A percentile compares a stretch with the other conserved stretches of the same genome.
phyloP scores from a whole-genome alignment of 2,888 invertebrate genomes.

The Ormyrus thymus region DNA sequence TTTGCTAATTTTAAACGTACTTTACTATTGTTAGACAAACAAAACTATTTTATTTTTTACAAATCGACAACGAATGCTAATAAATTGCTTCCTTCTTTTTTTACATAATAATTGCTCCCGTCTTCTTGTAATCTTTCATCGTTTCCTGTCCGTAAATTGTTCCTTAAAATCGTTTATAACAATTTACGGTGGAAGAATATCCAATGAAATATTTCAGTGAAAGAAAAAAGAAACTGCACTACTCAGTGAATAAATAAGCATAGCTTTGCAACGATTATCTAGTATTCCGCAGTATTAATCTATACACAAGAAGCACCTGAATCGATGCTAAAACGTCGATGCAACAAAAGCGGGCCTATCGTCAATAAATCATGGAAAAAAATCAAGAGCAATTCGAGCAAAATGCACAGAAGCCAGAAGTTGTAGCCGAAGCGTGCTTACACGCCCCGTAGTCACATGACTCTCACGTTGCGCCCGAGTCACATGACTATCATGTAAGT shows the following conservation, averaged over 20 bases:
- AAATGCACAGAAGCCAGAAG: neutral
- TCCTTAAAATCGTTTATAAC: neutral
- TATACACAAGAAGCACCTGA: no score
- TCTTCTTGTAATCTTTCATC: constrained; percentile 14
- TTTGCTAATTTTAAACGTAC: no score
- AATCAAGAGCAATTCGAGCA: no score
- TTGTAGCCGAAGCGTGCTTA: constrained; percentile 50
- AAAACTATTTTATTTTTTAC: neutral
- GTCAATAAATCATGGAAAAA: no score
- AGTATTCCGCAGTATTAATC: no score
- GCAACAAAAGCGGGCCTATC: no score
- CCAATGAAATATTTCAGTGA: neutral
- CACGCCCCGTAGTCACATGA: constrained; percentile 72
- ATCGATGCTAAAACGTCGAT: no score
- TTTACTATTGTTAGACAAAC: no score
- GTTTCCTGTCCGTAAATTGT: constrained; percentile 5
- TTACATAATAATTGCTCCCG: constrained; percentile 25
- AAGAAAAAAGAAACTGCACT: neutral
- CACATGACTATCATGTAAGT: constrained; percentile 73
- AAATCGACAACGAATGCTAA: constrained; percentile 26
- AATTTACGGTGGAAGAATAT: neutral
- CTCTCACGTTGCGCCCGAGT: constrained; percentile 71
- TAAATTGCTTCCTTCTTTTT: constrained; percentile 28
- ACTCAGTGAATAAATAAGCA: no score
- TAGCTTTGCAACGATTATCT: no score